Evolutionary conservation across 1,140 invertebrate species (phyloP), one percentile per base, ranked within the genome.

Genomic region (Linepithema humile): DNA sequence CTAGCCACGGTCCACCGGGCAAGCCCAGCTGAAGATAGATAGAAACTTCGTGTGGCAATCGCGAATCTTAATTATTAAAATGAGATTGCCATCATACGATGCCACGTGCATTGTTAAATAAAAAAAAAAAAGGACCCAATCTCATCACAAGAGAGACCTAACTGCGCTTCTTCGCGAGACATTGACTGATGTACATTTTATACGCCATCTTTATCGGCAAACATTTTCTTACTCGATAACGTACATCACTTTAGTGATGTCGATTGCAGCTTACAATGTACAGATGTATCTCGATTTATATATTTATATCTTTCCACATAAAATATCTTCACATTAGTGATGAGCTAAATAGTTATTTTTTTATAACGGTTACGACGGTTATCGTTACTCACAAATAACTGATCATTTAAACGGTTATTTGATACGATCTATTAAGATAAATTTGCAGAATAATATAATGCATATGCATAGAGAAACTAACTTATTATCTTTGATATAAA

Each of bases 1-100:
- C 91, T 69, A 91, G 90, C 53, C 91, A 91, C 20, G 91, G 91
- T n/a, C 90, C 91, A 12, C 85, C 91, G 12, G 83, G 87, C 35
- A 92, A 92, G 70, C 91, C 91, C 12, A 92, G 91, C 91, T 92
- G 91, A 92, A 92, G 89, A 84, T 92, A 91, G 82, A 86, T 86
- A 26, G 48, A 83, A 75, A 43, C 43, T 55, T 5, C 9, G 70
- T 45, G 45, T 73, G 60, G 59, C 53, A 82, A 48, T 17, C 45
- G n/a, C 20, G 57, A 53, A 3, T 9, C 17, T 9, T 77, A 55
- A 57, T 77, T 45, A 20, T 20, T 29, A 38, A 45, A 65, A 40
- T 20, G 32, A 57, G 55, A 43, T 53, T 70, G 7, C 26, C 50
- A n/a, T 53, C n/a, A n/a, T n/a, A n/a, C n/a, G n/a, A n/a, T 78